These are phyloP conservation scores for Apostichopus californicus DNA, from an alignment of 35 echinoderm and acorn worm genomes.

Conservation along the genomic window DNA sequence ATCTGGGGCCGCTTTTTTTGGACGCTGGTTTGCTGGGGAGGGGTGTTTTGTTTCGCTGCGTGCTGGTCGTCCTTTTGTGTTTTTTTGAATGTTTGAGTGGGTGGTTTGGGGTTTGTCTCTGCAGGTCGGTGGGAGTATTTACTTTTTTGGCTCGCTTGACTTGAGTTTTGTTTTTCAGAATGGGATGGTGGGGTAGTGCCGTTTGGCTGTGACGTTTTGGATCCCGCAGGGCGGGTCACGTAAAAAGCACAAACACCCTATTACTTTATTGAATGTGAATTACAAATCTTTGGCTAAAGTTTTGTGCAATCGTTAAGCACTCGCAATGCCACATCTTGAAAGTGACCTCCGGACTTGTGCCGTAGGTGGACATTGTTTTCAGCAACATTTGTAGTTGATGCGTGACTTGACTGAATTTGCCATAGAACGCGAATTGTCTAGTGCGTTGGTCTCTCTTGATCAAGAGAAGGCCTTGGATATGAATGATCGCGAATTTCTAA, in stretches of 20 bases:
- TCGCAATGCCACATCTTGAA: constrained; percentile 46
- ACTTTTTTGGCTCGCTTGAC: too few relatives aligned
- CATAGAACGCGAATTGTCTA: neutral
- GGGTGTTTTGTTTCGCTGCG: too few relatives aligned
- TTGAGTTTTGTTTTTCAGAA: too few relatives aligned
- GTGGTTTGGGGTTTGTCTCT: too few relatives aligned
- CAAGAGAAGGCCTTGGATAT: constrained; percentile 3
- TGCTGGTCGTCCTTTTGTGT: too few relatives aligned
- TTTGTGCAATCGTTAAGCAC: constrained; percentile 23
- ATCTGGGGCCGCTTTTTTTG: too few relatives aligned
- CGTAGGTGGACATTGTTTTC: constrained; percentile 8
- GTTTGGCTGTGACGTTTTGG: too few relatives aligned
- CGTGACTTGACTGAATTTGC: constrained; percentile 40
- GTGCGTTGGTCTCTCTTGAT: neutral
- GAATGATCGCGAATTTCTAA: neutral
- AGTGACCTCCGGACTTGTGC: constrained; percentile 30
- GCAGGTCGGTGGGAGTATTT: too few relatives aligned
- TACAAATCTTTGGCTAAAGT: constrained; percentile 49
- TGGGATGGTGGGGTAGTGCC: too few relatives aligned
- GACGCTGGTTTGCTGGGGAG: too few relatives aligned
- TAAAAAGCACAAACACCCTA: constrained; percentile 13
- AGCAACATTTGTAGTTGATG: constrained; percentile 29
- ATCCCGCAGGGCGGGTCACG: too few relatives aligned
- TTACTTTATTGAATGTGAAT: constrained; percentile 46
- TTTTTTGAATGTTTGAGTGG: too few relatives aligned